phyloP scores from a whole-genome alignment of 2,797 vertebrate genomes.

The Pyrocephalus nanus region DNA sequence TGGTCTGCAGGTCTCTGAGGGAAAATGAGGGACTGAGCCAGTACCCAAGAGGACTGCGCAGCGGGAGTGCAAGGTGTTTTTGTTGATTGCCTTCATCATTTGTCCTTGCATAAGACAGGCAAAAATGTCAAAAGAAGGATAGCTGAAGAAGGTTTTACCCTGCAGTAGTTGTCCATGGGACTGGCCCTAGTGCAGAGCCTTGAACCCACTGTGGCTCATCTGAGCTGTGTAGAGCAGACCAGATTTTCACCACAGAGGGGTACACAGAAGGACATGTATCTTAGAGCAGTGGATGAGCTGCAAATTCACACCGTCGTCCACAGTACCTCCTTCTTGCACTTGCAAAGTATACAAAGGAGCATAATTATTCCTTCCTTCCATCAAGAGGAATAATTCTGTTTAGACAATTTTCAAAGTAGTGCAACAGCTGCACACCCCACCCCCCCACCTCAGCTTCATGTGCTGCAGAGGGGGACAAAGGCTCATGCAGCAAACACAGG shows the following conservation, averaged over 20 bases:
- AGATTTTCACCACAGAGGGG: neutral
- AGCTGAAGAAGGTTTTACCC: neutral
- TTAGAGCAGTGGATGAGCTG: neutral
- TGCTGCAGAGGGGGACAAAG: neutral
- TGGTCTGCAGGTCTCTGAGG: fast-evolving
- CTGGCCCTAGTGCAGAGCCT: neutral
- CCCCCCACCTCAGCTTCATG: fast-evolving
- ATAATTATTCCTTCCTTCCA: neutral
- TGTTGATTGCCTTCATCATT: neutral
- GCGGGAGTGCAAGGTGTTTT: neutral
- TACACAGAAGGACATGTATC: neutral
- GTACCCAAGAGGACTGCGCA: too few species aligned
- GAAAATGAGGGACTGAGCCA: neutral
- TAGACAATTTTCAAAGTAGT: neutral
- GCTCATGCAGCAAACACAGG: fast-evolving
- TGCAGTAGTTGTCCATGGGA: neutral
- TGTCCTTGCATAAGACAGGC: neutral
- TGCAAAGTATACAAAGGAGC: neutral
- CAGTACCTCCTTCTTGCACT: neutral
- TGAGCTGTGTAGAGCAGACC: fast-evolving
- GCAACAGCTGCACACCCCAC: neutral
- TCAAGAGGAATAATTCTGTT: neutral
- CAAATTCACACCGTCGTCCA: neutral
- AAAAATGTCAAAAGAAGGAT: neutral
- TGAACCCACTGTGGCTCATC: neutral